These are phyloP conservation scores for Saturnia pavonia DNA, from an alignment of 2,888 invertebrate genomes.

Conservation along the genomic window DNA sequence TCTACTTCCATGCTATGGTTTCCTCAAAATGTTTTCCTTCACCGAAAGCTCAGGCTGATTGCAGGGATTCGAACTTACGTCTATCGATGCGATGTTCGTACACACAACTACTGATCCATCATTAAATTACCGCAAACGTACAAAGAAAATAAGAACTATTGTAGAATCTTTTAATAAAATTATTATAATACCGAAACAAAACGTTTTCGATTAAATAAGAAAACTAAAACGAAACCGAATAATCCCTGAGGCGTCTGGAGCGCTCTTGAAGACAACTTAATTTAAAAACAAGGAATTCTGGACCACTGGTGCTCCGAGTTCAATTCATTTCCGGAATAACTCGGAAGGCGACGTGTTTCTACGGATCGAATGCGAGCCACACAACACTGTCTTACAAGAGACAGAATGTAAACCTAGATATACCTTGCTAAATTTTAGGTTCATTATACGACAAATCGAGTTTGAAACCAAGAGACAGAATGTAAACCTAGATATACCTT, in stretches of 20 bases:
- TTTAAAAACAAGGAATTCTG: constrained; percentile 26
- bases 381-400: neutral
- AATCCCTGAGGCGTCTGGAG: neutral
- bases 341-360: constrained; percentile 29
- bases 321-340: constrained; percentile 53
- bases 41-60: too few relatives aligned
- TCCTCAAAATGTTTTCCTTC: too few relatives aligned
- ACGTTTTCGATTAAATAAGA: neutral
- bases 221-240: constrained; percentile 5
- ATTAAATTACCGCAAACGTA: neutral
- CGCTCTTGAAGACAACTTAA: neutral
- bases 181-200: neutral
- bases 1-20: too few relatives aligned
- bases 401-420: neutral
- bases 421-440: neutral
- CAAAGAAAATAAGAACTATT: neutral
- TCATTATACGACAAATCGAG: neutral
- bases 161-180: neutral
- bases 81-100: too few relatives aligned
- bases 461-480: neutral
- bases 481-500: neutral
- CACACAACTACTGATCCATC: too few relatives aligned
- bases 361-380: constrained; percentile 38
- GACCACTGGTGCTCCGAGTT: constrained; percentile 32
- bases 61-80: too few relatives aligned